Percentiles rank a stretch among this genome's conserved stretches.
These are phyloP conservation scores for Eurystomus gularis DNA, from an alignment of 2,113 vertebrate genomes.

Conservation along the genomic window DNA sequence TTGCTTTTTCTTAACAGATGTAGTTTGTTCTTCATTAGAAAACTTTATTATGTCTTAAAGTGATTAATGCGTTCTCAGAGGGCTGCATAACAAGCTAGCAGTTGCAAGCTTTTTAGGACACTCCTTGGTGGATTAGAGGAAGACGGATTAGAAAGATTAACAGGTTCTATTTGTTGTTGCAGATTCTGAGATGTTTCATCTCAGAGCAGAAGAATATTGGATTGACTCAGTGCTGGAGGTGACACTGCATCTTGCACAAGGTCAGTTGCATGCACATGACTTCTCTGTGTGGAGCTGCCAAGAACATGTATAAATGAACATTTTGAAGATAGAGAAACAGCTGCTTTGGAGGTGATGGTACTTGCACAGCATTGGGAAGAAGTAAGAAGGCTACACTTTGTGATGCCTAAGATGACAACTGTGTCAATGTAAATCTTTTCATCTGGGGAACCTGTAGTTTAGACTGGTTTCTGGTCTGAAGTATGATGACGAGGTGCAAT, in stretches of 20 bases:
- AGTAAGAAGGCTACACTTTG: background rate
- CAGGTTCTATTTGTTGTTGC: accelerated
- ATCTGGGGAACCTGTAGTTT: background rate
- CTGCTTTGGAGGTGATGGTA: background rate
- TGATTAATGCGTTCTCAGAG: slow-evolving; percentile 17
- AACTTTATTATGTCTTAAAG: background rate
- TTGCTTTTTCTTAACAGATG: slow-evolving; percentile 14
- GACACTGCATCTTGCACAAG: background rate
- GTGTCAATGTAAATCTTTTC: background rate
- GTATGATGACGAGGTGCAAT: background rate
- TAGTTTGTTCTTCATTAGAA: slow-evolving; percentile 11
- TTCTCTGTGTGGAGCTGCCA: background rate
- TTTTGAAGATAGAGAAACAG: background rate
- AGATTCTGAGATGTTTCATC: background rate
- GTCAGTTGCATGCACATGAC: background rate
- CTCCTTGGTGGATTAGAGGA: background rate
- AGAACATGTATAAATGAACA: background rate
- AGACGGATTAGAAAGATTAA: background rate
- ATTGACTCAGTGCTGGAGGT: background rate
- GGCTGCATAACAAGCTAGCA: background rate
- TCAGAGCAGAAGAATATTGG: background rate
- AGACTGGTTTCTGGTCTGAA: background rate
- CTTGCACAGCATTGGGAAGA: background rate
- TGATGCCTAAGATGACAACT: background rate
- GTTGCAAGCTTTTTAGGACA: background rate